Conservation (phyloP, 1,140 invertebrate genomes). For the Sitobion miscanthi region DNA sequence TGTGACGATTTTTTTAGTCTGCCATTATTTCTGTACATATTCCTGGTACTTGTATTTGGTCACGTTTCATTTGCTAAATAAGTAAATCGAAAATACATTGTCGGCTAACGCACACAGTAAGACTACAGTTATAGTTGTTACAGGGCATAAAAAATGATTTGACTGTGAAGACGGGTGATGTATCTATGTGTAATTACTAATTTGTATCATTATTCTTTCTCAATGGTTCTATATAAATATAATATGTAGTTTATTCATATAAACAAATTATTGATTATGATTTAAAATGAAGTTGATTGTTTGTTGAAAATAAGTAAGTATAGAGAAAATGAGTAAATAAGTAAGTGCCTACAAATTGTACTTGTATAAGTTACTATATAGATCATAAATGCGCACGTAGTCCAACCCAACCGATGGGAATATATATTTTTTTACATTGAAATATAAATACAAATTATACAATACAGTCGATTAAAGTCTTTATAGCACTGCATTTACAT, state of each 20-base stretch:
- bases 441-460: background rate
- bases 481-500: too few relatives aligned
- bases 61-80: background rate
- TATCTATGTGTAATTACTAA: background rate
- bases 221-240: background rate
- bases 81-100: constrained; percentile 37
- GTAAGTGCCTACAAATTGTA: background rate
- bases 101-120: background rate
- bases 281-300: background rate
- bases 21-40: constrained; percentile 1
- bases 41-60: background rate
- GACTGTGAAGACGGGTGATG: background rate
- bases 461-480: too few relatives aligned
- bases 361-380: background rate
- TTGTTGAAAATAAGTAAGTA: background rate
- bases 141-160: background rate
- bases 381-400: background rate
- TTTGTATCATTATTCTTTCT: background rate
- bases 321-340: too few relatives aligned
- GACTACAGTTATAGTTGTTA: constrained; percentile 15
- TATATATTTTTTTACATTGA: background rate
- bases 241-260: background rate
- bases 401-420: background rate
- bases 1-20: constrained; percentile 27
- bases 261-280: background rate